Evolutionary conservation across 1,140 invertebrate genomes (phyloP), one percentile per base, ranked within the genome.

Genomic region (Euwallacea similis): DNA sequence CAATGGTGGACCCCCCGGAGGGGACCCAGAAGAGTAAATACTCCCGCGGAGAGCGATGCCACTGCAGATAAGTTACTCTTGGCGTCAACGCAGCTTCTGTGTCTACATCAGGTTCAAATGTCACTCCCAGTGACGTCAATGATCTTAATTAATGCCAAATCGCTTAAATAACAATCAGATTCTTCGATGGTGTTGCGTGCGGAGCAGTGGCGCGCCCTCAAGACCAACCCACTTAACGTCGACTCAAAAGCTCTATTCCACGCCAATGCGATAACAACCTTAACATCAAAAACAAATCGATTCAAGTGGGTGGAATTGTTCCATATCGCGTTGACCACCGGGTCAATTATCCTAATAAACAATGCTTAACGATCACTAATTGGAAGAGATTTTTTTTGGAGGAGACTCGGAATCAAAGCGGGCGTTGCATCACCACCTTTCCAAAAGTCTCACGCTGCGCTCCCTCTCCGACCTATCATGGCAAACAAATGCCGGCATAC

Each of bases 61-160:
- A 33, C 21, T 33, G 21, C 21, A 33, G 21, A 33, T 50, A 50
- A 47, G 9, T 47, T 10, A 50, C 46, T 50, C 46, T 13, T 50
- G 46, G 54, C 54, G 54, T 13, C 16, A 56, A 50, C 46, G 16
- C 54, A 56, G 46, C 46, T 50, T 50, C 9, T 15, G 16, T 56
- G 9, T 56, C 54, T 56, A 16, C 54, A 15, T 41, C 59, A 10
- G 11, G 59, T 61, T 61, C 59, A 61, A 61, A 61, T 61, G 59
- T 61, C 42, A 42, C 42, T 42, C 11, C 59, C 11, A 11, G 42
- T 61, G 59, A 61, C 59, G 59, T 61, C 59, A 61, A 61, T 61
- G 33, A 42, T 61, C 59, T 61, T 43, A 61, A 61, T 61, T 61
- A 61, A 61, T 61, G 59, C 59, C 59, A 61, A 61, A 61, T 61